Evolutionary conservation across 2,113 vertebrate species (phyloP).

Genomic region (Tapirus terrestris): DNA sequence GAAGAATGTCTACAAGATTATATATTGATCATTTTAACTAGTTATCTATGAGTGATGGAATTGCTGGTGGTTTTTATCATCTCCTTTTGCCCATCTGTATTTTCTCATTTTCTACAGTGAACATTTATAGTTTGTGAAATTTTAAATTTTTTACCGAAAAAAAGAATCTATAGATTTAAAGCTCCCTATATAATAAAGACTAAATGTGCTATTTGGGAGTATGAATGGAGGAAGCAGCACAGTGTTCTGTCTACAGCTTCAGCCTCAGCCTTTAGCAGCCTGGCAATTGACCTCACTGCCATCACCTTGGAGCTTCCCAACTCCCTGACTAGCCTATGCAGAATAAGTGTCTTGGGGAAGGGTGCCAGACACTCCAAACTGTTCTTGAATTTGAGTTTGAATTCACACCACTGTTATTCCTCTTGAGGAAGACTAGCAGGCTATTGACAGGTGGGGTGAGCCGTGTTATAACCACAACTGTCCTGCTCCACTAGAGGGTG

Average conservation of each 20-base stretch:
- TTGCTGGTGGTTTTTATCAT: slow-evolving; percentile 16
- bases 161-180: background rate
- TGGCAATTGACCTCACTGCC: background rate
- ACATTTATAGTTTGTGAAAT: slow-evolving; percentile 38
- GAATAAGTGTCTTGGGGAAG: background rate
- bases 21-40: background rate
- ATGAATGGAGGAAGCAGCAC: background rate
- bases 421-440: background rate
- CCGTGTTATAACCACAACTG: background rate
- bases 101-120: slow-evolving; percentile 25
- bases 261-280: background rate
- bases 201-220: background rate
- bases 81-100: background rate
- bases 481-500: slow-evolving; percentile 81
- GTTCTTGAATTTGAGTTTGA: slow-evolving; percentile 15
- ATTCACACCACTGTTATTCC: background rate
- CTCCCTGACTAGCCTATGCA: background rate
- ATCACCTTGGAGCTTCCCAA: background rate
- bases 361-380: background rate
- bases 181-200: background rate
- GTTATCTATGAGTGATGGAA: background rate
- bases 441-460: background rate
- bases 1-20: background rate
- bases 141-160: background rate
- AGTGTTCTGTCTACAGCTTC: background rate